phyloP scores from a whole-genome alignment of 2,888 invertebrate species.

The Rhorus exstirpatorius region DNA sequence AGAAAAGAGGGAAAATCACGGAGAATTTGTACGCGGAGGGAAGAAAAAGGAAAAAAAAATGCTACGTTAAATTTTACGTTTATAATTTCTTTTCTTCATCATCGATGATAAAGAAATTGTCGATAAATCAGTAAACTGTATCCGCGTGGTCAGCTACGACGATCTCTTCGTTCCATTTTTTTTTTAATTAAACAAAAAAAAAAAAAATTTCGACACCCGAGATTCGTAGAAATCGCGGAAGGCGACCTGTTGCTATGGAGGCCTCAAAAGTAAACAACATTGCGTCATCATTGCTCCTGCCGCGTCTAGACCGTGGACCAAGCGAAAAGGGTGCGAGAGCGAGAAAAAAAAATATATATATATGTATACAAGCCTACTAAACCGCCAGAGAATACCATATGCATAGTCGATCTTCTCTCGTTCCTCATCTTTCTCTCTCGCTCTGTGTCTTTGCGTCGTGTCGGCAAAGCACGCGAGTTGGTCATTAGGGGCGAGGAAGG shows the following conservation, averaged over 20 bases:
- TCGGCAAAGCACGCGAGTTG: slow-evolving; percentile 41
- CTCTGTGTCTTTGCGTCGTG: neutral
- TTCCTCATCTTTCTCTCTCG: neutral
- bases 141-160: too few relatives aligned
- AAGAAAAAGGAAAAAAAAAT: neutral
- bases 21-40: too few relatives aligned
- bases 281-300: slow-evolving; percentile 77
- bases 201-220: too few relatives aligned
- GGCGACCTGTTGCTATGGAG: slow-evolving; percentile 84
- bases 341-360: slow-evolving; percentile 27
- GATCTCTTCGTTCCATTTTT: neutral
- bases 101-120: too few relatives aligned
- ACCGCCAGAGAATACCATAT: slow-evolving; percentile 20
- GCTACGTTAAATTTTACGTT: neutral
- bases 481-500: slow-evolving; percentile 27
- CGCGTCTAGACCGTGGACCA: slow-evolving; percentile 62
- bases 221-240: slow-evolving; percentile 74
- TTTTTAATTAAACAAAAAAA: neutral
- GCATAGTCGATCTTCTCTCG: slow-evolving; percentile 9
- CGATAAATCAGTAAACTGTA: too few relatives aligned
- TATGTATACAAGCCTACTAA: slow-evolving; percentile 21
- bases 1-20: too few relatives aligned
- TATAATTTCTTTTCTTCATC: too few relatives aligned
- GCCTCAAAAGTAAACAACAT: slow-evolving; percentile 83
- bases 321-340: slow-evolving; percentile 41